Evolutionary conservation across 2,888 invertebrate genomes (phyloP), one percentile per base, ranked within the genome.

Genomic region (Deroplatys truncata): DNA sequence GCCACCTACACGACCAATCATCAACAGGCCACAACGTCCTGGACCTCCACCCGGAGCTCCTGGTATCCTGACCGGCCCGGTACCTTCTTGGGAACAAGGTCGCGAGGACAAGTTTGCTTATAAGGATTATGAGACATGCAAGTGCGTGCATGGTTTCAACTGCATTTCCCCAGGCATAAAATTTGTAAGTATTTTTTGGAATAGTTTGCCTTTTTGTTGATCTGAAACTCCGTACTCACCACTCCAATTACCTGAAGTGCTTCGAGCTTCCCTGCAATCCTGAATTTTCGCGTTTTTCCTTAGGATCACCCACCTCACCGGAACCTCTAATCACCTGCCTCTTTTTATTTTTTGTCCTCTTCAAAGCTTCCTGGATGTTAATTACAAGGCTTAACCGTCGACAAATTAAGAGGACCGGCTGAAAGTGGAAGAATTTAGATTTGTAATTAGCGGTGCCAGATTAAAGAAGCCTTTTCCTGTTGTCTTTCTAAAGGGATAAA

Each of bases 81-180:
- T 90, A 16, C 91, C 91, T 28, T 91, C 91, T 13, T 91, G 91
- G 91, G 91, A 91, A 49, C 91, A 91, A 28, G 89, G 89, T 16
- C 90, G 90, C 8, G 89, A 84, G 56, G 89, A 89, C 84, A 88
- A 87, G 8, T 88, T 89, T 31, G 86, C 90, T 86, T 91, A 90
- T 84, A 85, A 90, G 43, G 88, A 89, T 84, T 91, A 91, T 90
- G 93, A 93, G 90, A 92, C 92, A 28, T 95, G 95, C 92, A 94
- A 94, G 91, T 95, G 95, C 91, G 94, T 94, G 20, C 94, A 94
- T 91, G 94, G 94, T 90, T 95, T 95, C 92, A 95, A 95, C 92
- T 95, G 95, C 91, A 94, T 94, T 84, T 93, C 94, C 13, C 94
- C 94, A 8, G 95, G 94, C 84, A 93, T 95, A 82, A 94, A 94